Conservation (phyloP, 2,113 vertebrate species). For the Terrapene triunguis region DNA sequence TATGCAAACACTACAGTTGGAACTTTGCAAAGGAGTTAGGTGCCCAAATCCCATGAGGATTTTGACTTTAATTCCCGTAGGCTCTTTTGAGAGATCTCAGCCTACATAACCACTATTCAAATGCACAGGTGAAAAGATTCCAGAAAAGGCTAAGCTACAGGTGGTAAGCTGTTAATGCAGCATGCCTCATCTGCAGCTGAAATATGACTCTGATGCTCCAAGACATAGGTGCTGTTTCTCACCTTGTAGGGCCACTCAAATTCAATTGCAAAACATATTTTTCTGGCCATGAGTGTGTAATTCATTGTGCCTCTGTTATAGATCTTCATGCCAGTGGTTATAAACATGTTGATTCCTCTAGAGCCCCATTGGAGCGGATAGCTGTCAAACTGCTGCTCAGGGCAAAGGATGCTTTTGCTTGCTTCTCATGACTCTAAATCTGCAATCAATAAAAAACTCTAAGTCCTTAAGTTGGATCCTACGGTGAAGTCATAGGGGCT, state of each 20-base stretch:
- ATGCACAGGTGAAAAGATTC: not conserved
- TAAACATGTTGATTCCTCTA: not conserved
- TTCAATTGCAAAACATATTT: not conserved
- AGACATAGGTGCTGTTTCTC: not conserved
- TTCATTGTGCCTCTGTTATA: conserved; percentile 9
- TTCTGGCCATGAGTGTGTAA: not conserved
- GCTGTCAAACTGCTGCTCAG: conserved; percentile 4
- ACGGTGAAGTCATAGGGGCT: not conserved
- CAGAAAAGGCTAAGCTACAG: not conserved
- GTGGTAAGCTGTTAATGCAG: not conserved
- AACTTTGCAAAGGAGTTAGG: not conserved
- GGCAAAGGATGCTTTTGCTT: not conserved
- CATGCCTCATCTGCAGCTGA: conserved; percentile 5
- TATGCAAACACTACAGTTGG: not conserved
- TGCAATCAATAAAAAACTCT: conserved; percentile 18
- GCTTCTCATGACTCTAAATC: not conserved
- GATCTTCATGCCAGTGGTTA: conserved; percentile 12
- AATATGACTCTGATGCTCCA: not conserved
- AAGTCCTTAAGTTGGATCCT: not conserved
- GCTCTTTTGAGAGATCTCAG: not conserved
- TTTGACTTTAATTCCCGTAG: not conserved
- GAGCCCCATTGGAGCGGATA: not conserved
- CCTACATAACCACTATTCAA: not conserved
- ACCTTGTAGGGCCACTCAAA: conserved; percentile 1
- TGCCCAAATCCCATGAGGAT: not conserved